phyloP scores from a whole-genome alignment of 2,797 vertebrate species.

The Tenualosa thibaudeaui region DNA sequence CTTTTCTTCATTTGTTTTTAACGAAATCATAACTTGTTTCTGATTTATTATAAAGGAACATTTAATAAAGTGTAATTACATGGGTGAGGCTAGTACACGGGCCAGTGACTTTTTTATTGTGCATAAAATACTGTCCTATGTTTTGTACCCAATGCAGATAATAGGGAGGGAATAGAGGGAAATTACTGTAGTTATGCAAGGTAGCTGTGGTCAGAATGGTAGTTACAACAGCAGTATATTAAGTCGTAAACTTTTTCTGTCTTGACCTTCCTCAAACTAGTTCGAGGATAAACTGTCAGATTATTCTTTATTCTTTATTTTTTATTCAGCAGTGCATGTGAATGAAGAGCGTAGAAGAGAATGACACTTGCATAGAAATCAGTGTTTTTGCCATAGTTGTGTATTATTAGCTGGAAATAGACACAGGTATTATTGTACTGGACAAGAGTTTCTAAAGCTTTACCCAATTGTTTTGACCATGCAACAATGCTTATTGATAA shows the following conservation, averaged over 20 bases:
- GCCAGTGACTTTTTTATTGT: too few relatives aligned
- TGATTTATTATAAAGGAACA: too few relatives aligned
- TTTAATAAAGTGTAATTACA: too few relatives aligned
- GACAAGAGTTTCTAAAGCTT: not conserved
- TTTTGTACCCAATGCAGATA: too few relatives aligned
- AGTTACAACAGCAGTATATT: not conserved
- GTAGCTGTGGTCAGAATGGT: not conserved
- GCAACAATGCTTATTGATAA: conserved; percentile 2
- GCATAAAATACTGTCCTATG: too few relatives aligned
- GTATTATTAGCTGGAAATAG: not conserved
- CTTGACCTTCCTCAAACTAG: not conserved
- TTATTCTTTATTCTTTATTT: too few relatives aligned
- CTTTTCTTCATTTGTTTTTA: too few relatives aligned
- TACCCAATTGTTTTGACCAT: not conserved
- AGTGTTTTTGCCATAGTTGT: not conserved
- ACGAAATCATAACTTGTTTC: too few relatives aligned
- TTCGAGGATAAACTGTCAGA: not conserved
- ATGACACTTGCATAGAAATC: not conserved
- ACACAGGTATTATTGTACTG: not conserved
- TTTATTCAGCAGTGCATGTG: not conserved
- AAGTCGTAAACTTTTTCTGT: too few relatives aligned
- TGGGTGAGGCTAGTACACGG: too few relatives aligned
- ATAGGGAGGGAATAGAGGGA: too few relatives aligned
- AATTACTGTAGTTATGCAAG: not conserved
- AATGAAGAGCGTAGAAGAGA: not conserved